Evolutionary conservation across 2,113 vertebrate species (phyloP), one percentile per base, ranked within the genome.

Genomic region (Globicephala melas): DNA sequence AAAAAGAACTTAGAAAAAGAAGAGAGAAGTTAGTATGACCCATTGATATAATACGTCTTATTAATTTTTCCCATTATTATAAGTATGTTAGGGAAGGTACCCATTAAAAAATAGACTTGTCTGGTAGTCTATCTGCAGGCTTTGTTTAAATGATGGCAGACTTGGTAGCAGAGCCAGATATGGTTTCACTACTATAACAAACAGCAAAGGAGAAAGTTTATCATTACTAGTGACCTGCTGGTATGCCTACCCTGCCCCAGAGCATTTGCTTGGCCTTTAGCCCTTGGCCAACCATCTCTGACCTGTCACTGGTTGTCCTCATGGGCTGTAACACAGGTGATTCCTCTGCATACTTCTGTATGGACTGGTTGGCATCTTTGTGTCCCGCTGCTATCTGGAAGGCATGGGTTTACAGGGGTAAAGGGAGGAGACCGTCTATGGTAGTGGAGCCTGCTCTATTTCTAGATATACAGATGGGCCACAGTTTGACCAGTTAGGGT

Each of bases 111-210:
- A 82, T 20, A 96, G 38, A 38, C 18, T 3, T 65, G 36, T 90
- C 20, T 86, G 53, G 55, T 68, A 77, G 47, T 25, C n/a, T 76
- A 62, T 92, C 31, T 63, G 38, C 3, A 92, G 44, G 53, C n/a
- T 79, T 79, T 94, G 41, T 58, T 67, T 95, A 89, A 92, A 58
- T 95, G 53, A 92, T 73, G 13, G 83, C 88, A 92, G 82, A 55
- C 10, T 50, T 71, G 62, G 44, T 4, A 79, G 63, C 62, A 94
- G 47, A 83, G n/a, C 8, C 47, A 89, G 20, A 50, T 58, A 79
- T 13, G 55, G 23, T 62, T 80, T 79, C 55, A 58, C 10, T 38
- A 31, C 6, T 23, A 58, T 71, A 67, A 36, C 53, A 68, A 80
- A 80, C 12, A 83, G 36, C 44, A 88, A 87, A 81, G 33, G 71